Evolutionary conservation across 2,113 vertebrate species (phyloP), one percentile per base, ranked within the genome.

Genomic region (Podarcis raffonei): DNA sequence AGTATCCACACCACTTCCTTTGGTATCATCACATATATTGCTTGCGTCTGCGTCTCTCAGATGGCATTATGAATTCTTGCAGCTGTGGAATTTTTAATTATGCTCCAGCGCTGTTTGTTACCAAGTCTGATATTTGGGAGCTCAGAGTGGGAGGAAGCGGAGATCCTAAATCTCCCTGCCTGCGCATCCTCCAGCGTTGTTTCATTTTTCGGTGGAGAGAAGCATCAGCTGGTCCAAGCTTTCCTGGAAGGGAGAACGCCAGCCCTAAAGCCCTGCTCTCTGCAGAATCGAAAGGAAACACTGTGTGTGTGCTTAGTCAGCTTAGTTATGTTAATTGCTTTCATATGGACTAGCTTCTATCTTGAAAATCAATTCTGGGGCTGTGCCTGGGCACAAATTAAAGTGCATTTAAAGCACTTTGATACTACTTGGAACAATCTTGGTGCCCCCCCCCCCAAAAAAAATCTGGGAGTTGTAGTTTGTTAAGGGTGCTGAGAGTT

Each of bases 41-140:
- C 69, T 79, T 71, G 65, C 65, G 6, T 87, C 65, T 35, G 77
- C 77, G 15, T 69, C 57, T 69, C 85, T 65, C 65, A 79, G 65
- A 48, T 80, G 84, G 39, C 62, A 69, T 69, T n/a, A 68, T 80
- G 62, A 69, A 80, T 79, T 87, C 48, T 80, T 87, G 85, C 85
- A 87, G 11, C 65, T 12, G 1, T 30, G n/a, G 85, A 35, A 57
- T 79, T 86, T 48, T 48, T 78, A 86, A 86, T 68, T 68, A 42
- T 6, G 35, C 23, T 68, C 39, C 62, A 68, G 2, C 9, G 1
- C 62, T 78, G 30, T 42, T 77, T 18, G 8, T 78, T 69, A 32
- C 25, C 18, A 4, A 1, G 20, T 27, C 62, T 53, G 62, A 42
- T 42, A 32, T 68, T 32, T 42, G 59, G 23, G 15, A 15, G 5